Percentiles rank a stretch among this genome's conserved stretches.
phyloP scores from a whole-genome alignment of 2,888 invertebrate species.

The Gisinianus flammeolus region DNA sequence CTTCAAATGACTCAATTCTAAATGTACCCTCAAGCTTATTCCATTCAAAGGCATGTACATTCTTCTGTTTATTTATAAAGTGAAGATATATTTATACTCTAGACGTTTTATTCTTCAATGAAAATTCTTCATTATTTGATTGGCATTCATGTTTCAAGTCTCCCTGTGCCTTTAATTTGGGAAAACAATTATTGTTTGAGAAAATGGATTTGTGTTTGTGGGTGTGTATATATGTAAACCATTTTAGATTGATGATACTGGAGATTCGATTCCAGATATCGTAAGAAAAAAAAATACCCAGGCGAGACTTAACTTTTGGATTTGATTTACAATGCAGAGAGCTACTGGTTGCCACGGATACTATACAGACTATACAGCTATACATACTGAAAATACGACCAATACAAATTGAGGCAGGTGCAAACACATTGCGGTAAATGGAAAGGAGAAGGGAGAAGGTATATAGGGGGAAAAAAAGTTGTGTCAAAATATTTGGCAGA shows the following conservation, averaged over 20 bases:
- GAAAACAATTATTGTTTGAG: background rate
- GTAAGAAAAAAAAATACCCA: background rate
- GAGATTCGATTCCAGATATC: background rate
- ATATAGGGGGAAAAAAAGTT: no score
- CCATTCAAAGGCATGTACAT: background rate
- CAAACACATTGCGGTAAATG: background rate
- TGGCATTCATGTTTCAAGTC: background rate
- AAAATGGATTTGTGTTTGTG: background rate
- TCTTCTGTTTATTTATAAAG: background rate
- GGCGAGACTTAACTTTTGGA: background rate
- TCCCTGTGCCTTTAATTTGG: background rate
- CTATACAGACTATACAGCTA: background rate
- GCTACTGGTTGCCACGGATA: background rate
- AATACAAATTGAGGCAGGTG: conserved; percentile 20
- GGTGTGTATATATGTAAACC: background rate
- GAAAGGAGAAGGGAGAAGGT: no score
- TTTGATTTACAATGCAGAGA: background rate
- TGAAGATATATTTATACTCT: background rate
- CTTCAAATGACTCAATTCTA: background rate
- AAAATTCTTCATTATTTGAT: background rate
- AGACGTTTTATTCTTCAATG: background rate
- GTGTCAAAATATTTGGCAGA: conserved; percentile 12
- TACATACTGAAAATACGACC: background rate
- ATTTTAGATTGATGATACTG: background rate
- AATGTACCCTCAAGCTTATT: background rate